Evolutionary conservation across 2,888 invertebrate species (phyloP), one percentile per base, ranked within the genome.

Genomic region (Archips crataeganus): DNA sequence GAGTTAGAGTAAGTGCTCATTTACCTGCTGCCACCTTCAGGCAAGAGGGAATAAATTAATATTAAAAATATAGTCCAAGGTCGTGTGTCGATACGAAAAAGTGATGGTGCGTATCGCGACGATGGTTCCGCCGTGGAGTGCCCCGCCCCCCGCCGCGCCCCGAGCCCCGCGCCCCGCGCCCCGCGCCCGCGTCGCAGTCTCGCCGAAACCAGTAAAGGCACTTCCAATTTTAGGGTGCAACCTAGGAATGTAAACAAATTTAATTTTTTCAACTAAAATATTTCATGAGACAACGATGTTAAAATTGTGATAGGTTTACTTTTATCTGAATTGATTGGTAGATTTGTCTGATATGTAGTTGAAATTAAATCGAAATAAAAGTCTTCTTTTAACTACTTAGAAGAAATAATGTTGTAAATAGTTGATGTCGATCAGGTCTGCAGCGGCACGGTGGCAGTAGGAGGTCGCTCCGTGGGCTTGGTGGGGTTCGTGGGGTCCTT

Each of bases 21-120:
- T 67, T 62, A 61, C 42, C 59, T 9, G 47, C 49, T 42, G 57
- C 68, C 57, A 57, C 54, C 72, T 63, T 77, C 39, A 66, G 66
- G 67, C 73, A 78, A 79, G 81, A 80, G 80, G 82, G 87, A 84
- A 84, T 77, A 79, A 87, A 87, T 83, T 82, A 84, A 84, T 87
- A 66, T 68, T 47, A 65, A 68, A 68, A 87, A 90, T 90, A 85
- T 92, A 87, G 93, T 79, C 87, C 93, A 92, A 93, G 93, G 93
- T 87, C 87, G 78, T 82, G 80, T 83, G 90, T 91, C 87, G 87
- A 90, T 92, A 91, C 67, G 63, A 63, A 86, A 89, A 90, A 89
- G 89, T 89, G 88, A 92, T 90, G 91, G 91, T 89, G 88, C 86
- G 87, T 88, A 80, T 78, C 76, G 78, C 76, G 73, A 80, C 81